Evolutionary conservation across 2,797 vertebrate genomes (phyloP).

Genomic region (Mus caroli): DNA sequence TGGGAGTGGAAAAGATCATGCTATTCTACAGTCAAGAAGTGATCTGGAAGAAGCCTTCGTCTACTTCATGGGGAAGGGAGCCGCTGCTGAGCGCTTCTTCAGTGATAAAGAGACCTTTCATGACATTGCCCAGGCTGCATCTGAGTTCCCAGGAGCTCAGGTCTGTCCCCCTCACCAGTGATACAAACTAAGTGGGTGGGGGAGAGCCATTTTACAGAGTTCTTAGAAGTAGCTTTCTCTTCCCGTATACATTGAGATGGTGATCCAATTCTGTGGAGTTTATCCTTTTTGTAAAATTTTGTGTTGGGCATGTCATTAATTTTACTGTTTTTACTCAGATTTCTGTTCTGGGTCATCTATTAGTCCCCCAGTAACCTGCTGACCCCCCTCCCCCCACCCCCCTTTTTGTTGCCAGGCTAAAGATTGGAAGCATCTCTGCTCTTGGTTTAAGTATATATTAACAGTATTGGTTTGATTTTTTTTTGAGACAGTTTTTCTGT

Average conservation of each 20-base stretch:
- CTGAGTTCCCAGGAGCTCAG: conserved; percentile 95
- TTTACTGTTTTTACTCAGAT: background rate
- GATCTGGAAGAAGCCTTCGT: conserved; percentile 95
- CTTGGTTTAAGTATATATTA: background rate
- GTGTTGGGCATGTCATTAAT: background rate
- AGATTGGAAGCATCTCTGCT: background rate
- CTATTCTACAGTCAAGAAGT: conserved; percentile 90
- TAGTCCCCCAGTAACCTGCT: background rate
- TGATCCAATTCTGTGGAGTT: background rate
- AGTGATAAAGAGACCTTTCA: conserved; percentile 92
- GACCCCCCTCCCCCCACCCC: too few species aligned
- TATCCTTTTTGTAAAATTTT: conserved; percentile 18
- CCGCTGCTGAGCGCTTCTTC: conserved; percentile 97
- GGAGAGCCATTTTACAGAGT: background rate
- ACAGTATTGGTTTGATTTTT: background rate
- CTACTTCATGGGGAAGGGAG: conserved; percentile 95
- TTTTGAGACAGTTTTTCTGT: background rate
- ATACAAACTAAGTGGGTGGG: background rate
- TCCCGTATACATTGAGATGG: background rate
- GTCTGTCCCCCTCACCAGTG: conserved; percentile 81
- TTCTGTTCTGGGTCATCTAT: conserved; percentile 28
- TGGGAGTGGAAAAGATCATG: conserved; percentile 91
- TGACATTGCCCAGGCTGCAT: conserved; percentile 92
- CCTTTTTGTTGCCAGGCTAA: background rate
- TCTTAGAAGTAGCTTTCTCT: conserved; percentile 36